Base-by-base conservation (phyloP, 92 coral and sea anemone genomes). In the Bergia sp. region DNA sequence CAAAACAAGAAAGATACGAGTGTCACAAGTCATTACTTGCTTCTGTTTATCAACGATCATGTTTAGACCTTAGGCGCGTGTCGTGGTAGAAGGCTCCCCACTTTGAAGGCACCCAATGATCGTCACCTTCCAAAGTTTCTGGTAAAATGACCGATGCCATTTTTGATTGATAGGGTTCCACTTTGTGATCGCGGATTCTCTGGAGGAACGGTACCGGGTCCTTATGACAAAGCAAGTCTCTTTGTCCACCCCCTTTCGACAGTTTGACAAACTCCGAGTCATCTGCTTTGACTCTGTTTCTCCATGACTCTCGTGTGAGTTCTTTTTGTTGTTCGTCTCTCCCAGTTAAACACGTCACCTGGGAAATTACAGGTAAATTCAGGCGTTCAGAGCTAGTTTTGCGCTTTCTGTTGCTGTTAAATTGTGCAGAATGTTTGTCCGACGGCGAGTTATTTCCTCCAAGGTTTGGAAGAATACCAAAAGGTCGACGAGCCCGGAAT, bases 221-320 rank as follows among this genome's bases (percentile, higher is more conserved):
- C 7, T 45, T 55, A 73, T 93, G 92, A 58, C 87, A 89, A 73
- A 95, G 88, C 58, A 95, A 82, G 42, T 86, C 77, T 36, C 76
- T 91, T 77, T 92, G 94, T n/a, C 98, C 98, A n/a, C 93, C 93
- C 67, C 92, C 61, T 58, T 92, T 94, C 2, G 97, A 90, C 13
- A 89, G 83, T 78, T 89, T 94, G 39, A 94, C 91, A 83, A 87
- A 94, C 44, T 89, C 91, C 11, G 96, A 94, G 91, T 94, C 97
- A 41, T 23, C 80, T 42, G 75, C 92, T 39, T 87, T 74, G 42
- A 82, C 50, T 64, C 73, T 11, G 53, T 72, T 72, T 71, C 67
- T 45, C 79, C 87, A 16, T 2, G 86, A 36, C 41, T 64, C 42
- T 66, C 37, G 44, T n/a, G 39, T 16, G 55, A 13, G 39, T 82